Percentiles rank a stretch among this genome's conserved stretches.
Conservation (phyloP, 2,797 vertebrate species). For the Channallabes apus region DNA sequence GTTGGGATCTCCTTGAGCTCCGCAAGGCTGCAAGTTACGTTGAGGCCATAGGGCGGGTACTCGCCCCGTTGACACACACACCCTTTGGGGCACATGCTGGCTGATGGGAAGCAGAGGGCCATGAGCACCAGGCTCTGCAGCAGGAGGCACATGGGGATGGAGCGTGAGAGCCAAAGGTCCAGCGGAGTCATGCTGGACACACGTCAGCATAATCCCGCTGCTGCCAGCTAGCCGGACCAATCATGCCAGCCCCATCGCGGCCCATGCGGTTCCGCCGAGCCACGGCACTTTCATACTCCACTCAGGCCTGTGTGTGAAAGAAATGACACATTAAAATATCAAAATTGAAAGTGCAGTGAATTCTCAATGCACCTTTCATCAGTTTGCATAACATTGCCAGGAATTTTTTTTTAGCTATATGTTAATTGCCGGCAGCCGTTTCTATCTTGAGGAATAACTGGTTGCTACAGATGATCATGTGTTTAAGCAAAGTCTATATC, state of each 20-base stretch:
- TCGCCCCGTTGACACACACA: constrained; percentile 89
- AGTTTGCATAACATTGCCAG: background rate
- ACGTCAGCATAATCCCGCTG: constrained; percentile 87
- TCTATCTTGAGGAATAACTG: background rate
- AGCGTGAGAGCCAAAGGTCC: constrained; percentile 96
- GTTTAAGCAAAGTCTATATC: background rate
- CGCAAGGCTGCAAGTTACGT: constrained; percentile 93
- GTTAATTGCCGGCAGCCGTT: background rate
- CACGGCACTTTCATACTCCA: constrained; percentile 66
- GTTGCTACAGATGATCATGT: background rate
- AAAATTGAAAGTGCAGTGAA: background rate
- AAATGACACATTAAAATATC: constrained; percentile 37
- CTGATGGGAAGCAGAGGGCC: constrained; percentile 97
- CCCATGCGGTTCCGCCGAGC: constrained; percentile 60
- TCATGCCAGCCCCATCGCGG: constrained; percentile 66
- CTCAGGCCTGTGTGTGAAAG: constrained; percentile 64
- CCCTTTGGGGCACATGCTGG: constrained; percentile 98
- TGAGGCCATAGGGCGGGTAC: constrained; percentile 79
- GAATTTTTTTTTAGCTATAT: background rate
- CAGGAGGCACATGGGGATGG: constrained; percentile 98
- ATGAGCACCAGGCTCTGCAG: constrained; percentile 98
- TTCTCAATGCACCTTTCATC: background rate
- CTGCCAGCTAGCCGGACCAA: constrained; percentile 70
- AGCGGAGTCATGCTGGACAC: constrained; percentile 93
- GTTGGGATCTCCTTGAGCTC: constrained; percentile 95